These are phyloP conservation scores for Portevinia maculata DNA, from an alignment of 2,888 invertebrate species.

Conservation along the genomic window DNA sequence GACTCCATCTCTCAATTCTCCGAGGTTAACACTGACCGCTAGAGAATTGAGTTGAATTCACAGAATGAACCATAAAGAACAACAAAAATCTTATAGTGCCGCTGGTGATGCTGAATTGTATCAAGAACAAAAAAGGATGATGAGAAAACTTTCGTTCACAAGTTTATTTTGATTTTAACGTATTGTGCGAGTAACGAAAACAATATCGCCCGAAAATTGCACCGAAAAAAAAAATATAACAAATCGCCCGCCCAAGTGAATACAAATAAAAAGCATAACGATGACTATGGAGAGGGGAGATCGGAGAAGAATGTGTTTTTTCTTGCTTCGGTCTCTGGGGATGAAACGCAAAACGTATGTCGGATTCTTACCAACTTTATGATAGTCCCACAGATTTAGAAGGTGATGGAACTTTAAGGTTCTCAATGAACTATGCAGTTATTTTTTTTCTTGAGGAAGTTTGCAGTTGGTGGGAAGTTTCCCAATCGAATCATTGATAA, in stretches of 20 bases:
- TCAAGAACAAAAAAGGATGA: constrained; percentile 48
- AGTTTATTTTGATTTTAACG: constrained; percentile 72
- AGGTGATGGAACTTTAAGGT: constrained; percentile 41
- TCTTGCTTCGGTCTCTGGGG: not conserved
- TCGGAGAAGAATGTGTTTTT: constrained; percentile 12
- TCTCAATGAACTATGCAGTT: constrained; percentile 21
- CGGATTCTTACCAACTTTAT: constrained; percentile 9
- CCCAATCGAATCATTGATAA: constrained; percentile 13
- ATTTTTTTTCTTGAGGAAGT: constrained; percentile 15
- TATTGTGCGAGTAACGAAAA: constrained; percentile 70
- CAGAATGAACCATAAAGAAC: constrained; percentile 21
- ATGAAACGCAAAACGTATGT: constrained; percentile 38
- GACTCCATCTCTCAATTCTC: constrained; percentile 7
- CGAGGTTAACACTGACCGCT: constrained; percentile 58
- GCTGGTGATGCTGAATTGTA: constrained; percentile 1
- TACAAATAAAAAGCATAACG: constrained; percentile 25
- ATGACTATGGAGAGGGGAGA: not conserved
- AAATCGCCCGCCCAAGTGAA: constrained; percentile 17
- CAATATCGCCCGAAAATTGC: constrained; percentile 68
- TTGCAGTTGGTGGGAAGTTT: constrained; percentile 25
- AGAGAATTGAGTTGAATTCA: constrained; percentile 65
- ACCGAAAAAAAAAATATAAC: not conserved
- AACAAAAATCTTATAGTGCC: constrained; percentile 8
- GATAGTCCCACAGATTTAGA: constrained; percentile 19
- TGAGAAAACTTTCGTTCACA: constrained; percentile 65